Conservation (phyloP, 2,888 invertebrate genomes). For the Ennomos erosarius region DNA sequence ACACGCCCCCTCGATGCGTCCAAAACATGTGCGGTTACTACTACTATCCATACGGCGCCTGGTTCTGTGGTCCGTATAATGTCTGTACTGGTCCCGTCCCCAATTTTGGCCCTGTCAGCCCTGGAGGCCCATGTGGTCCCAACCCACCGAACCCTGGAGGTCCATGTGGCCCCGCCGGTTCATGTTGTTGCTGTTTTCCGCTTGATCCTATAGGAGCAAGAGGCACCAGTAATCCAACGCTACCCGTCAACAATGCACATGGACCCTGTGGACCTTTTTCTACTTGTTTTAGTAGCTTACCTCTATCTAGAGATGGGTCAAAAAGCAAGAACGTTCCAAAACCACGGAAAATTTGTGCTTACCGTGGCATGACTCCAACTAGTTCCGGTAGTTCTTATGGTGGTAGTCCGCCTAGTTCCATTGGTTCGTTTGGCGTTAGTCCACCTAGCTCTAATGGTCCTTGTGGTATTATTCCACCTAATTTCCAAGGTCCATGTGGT, state of each 20-base stretch:
- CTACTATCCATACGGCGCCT: slow-evolving; percentile 69
- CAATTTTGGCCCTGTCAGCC: slow-evolving; percentile 30
- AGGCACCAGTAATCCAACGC: too few species aligned
- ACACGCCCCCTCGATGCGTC: slow-evolving; percentile 58
- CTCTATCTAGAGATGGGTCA: background rate
- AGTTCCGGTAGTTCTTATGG: background rate
- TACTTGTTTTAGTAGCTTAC: slow-evolving; percentile 1
- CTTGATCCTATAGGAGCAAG: background rate
- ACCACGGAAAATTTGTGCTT: too few species aligned
- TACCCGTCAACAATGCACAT: too few species aligned
- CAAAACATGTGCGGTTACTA: slow-evolving; percentile 71
- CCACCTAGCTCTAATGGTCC: background rate
- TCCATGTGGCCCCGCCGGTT: slow-evolving; percentile 34
- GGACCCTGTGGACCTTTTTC: background rate
- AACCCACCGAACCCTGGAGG: slow-evolving; percentile 34
- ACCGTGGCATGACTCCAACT: too few species aligned
- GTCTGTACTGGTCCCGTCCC: slow-evolving; percentile 50
- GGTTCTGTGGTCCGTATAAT: slow-evolving; percentile 74
- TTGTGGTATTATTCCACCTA: background rate
- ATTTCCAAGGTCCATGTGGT: background rate
- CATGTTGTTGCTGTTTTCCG: slow-evolving; percentile 23
- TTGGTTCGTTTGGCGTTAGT: background rate
- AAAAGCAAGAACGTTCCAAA: too few species aligned
- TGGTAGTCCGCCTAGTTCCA: background rate
- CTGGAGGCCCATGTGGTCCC: slow-evolving; percentile 45